Evolutionary conservation across 2,888 invertebrate genomes (phyloP).

Genomic region (Proisotoma minuta): DNA sequence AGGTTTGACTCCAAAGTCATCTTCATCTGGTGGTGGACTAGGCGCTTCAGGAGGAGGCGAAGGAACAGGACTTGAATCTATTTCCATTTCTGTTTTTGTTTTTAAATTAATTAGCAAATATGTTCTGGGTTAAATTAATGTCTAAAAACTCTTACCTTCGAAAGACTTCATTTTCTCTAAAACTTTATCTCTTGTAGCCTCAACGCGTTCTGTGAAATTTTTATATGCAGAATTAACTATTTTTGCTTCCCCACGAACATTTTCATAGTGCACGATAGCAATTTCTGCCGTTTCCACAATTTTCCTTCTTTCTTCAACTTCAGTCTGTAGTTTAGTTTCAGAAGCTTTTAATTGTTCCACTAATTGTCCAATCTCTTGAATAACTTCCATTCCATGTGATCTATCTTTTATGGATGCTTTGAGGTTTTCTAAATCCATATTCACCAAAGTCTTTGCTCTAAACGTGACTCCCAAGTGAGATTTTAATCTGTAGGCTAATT

Average conservation of each 20-base stretch:
- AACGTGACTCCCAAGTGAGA: slow-evolving; percentile 45
- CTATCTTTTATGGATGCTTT: slow-evolving; percentile 43
- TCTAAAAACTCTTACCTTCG: slow-evolving; percentile 52
- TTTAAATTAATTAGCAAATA: neutral
- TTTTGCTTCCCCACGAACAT: slow-evolving; percentile 45
- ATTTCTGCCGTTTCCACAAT: slow-evolving; percentile 44
- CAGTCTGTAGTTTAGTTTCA: slow-evolving; percentile 39
- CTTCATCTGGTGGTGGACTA: slow-evolving; percentile 36
- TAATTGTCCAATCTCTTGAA: slow-evolving; percentile 40
- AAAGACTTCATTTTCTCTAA: slow-evolving; percentile 73
- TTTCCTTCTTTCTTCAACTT: slow-evolving; percentile 45
- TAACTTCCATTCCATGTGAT: slow-evolving; percentile 43
- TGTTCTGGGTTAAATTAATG: neutral
- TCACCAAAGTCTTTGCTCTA: slow-evolving; percentile 42
- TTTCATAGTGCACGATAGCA: slow-evolving; percentile 46
- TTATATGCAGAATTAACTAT: slow-evolving; percentile 65
- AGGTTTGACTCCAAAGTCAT: slow-evolving; percentile 22
- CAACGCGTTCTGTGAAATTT: slow-evolving; percentile 84
- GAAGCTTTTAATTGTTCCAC: slow-evolving; percentile 39
- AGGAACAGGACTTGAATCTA: slow-evolving; percentile 41
- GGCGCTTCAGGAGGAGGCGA: slow-evolving; percentile 42
- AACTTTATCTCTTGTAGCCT: slow-evolving; percentile 75
- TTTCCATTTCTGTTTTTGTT: slow-evolving; percentile 40
- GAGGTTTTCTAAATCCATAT: slow-evolving; percentile 43
- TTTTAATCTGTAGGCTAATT: slow-evolving; percentile 41